Conservation (phyloP, 23 tunicate genomes). For the Phallusia fumigata region DNA sequence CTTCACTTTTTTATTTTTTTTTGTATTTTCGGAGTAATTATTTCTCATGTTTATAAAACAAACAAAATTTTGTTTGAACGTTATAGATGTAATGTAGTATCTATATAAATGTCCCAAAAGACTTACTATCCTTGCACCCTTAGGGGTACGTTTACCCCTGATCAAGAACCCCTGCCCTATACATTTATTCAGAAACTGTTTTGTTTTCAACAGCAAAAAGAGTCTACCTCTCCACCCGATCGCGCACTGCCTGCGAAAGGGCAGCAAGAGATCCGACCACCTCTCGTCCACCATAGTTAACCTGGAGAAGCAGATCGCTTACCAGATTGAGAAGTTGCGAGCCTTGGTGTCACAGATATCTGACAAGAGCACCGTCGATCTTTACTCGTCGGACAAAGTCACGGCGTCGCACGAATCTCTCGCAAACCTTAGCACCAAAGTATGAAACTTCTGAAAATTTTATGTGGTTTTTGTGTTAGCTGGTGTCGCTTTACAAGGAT, state of each 20-base stretch:
- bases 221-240: slow-evolving; percentile 25
- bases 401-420: slow-evolving; percentile 35
- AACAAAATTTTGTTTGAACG: too few relatives aligned
- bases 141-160: too few relatives aligned
- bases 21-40: too few relatives aligned
- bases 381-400: slow-evolving; percentile 18
- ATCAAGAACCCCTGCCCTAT: too few relatives aligned
- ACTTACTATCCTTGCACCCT: too few relatives aligned
- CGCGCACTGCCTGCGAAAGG: slow-evolving; percentile 11
- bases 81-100: too few relatives aligned
- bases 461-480: neutral
- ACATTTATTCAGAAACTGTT: too few relatives aligned
- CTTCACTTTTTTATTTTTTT: too few relatives aligned
- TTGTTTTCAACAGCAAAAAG: slow-evolving; percentile 11
- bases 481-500: neutral
- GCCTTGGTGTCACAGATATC: neutral
- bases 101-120: too few relatives aligned
- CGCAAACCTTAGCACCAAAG: slow-evolving; percentile 40
- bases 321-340: slow-evolving; percentile 14
- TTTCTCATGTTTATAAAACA: too few relatives aligned
- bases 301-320: slow-evolving; percentile 11
- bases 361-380: neutral
- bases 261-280: neutral
- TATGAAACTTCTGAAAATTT: neutral
- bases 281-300: neutral